These are phyloP conservation scores for Tretioscincus oriximinensis DNA, from an alignment of 2,113 vertebrate species.

Conservation along the genomic window DNA sequence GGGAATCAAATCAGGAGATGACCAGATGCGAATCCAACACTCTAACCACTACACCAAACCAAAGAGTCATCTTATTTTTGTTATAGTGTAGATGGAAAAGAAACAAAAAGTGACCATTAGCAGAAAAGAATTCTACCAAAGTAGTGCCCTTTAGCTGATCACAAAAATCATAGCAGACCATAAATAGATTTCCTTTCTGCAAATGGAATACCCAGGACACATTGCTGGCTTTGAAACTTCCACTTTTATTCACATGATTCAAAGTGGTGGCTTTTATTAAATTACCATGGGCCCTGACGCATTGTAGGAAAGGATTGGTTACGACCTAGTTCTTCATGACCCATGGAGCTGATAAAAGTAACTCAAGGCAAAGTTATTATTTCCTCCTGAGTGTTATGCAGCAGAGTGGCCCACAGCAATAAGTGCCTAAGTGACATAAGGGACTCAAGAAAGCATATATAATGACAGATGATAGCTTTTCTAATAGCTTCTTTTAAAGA, in stretches of 20 bases:
- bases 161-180: background rate
- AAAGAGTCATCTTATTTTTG: background rate
- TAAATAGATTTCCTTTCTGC: background rate
- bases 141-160: background rate
- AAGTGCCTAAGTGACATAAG: constrained; percentile 73
- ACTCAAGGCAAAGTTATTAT: constrained; percentile 69
- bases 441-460: constrained; percentile 66
- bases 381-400: constrained; percentile 66
- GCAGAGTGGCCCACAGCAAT: constrained; percentile 67
- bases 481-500: constrained; percentile 71
- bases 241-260: constrained; percentile 52
- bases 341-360: constrained; percentile 68
- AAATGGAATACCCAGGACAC: background rate
- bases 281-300: constrained; percentile 62
- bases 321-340: constrained; percentile 64
- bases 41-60: too few relatives aligned
- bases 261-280: constrained; percentile 53
- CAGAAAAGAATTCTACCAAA: background rate
- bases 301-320: constrained; percentile 63
- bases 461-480: constrained; percentile 68
- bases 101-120: background rate
- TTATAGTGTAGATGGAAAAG: background rate
- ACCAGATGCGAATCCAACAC: too few relatives aligned
- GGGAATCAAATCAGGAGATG: too few relatives aligned
- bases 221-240: constrained; percentile 50